Evolutionary conservation across 1,140 invertebrate genomes (phyloP).

Genomic region (Drosophila prosaltans): DNA sequence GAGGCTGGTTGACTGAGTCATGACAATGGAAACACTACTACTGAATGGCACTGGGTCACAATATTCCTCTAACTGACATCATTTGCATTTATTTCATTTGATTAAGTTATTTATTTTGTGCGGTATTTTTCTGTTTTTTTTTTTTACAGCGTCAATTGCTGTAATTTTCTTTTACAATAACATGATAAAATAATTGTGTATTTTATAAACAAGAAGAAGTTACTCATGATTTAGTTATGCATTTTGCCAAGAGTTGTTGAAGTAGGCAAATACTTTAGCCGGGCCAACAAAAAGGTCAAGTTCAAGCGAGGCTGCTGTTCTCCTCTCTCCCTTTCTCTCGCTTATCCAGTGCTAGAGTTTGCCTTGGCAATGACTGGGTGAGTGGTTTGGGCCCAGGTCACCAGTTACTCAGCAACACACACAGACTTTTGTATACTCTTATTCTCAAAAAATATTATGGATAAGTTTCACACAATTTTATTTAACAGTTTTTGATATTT

Average conservation of each 20-base stretch:
- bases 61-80: conserved; percentile 8
- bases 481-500: too few relatives aligned
- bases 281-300: conserved; percentile 45
- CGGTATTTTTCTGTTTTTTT: too few relatives aligned
- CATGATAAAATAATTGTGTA: not conserved
- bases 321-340: conserved; percentile 23
- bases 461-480: too few relatives aligned
- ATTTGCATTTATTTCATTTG: conserved; percentile 10
- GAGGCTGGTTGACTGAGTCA: not conserved
- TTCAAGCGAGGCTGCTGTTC: conserved; percentile 41
- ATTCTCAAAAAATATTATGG: too few relatives aligned
- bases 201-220: conserved; percentile 17
- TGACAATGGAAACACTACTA: not conserved
- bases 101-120: conserved; percentile 6
- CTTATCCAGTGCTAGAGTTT: conserved; percentile 22
- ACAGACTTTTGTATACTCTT: not conserved
- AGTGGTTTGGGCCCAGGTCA: conserved; percentile 39
- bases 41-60: conserved; percentile 3
- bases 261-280: conserved; percentile 8
- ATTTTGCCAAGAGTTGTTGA: conserved; percentile 45
- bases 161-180: conserved; percentile 1
- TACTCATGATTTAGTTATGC: conserved; percentile 20
- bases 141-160: not conserved
- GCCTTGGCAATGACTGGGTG: conserved; percentile 53
- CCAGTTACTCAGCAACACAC: conserved; percentile 13